Evolutionary conservation across 1,140 invertebrate species (phyloP), one percentile per base, ranked within the genome.

Genomic region (Arion vulgaris): DNA sequence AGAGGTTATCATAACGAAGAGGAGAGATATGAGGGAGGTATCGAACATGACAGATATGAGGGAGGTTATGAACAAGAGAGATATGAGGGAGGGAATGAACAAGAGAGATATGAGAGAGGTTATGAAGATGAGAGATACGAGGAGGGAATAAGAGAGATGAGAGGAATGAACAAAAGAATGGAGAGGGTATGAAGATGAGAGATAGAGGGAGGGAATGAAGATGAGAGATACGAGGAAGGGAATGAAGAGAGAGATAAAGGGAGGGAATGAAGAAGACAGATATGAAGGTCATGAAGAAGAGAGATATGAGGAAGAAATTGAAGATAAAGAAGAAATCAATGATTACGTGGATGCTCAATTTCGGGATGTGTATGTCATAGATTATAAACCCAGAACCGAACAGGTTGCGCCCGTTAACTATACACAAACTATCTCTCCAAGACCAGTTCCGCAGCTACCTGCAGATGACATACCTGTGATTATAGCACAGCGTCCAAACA

Each of bases 171-270:
- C n/a, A n/a, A n/a, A n/a, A n/a, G n/a, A 19, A 32, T 34, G 68
- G 23, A 32, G 38, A 13, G 71, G 26, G 0, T 19, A 38, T 9
- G 77, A 41, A 11, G 28, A 72, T 28, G 79, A 71, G 11, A 34
- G 71, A 45, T 32, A 32, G 51, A 76, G 23, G 36, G 38, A 13
- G 71, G 26, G 0, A 19, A 38, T 9, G 77, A 41, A 11, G 28
- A 72, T 28, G 79, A 71, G 11, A 34, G 71, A 72, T 34, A n/a
- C 15, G 78, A 34, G 15, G 68, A 49, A 69, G 78, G 71, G 23
- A 66, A 71, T 7, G 68, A 80, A 19, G 66, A 71, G 41, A 13
- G 23, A n/a, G 38, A 80, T 17, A 36, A 36, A 28, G 39, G 45
- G 26, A 26, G 19, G 1, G 74, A 77, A 23, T 11, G 38, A 57